Evolutionary conservation across 1,140 invertebrate genomes (phyloP), one percentile per base, ranked within the genome.

Genomic region (Trichogramma pretiosum): DNA sequence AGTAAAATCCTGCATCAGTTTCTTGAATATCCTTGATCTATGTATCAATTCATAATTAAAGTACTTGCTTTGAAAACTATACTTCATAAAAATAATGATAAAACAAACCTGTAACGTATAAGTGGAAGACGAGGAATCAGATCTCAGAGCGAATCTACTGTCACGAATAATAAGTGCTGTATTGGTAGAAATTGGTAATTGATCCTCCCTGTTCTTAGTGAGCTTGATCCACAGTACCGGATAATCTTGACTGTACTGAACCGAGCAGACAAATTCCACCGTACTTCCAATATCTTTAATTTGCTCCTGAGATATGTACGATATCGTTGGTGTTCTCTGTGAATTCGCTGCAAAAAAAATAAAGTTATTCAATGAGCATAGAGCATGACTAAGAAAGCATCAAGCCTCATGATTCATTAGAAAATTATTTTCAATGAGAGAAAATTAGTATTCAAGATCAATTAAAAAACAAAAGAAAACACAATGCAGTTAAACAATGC

Each of bases 21-120:
- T 95, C 91, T 75, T 94, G 90, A 41, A 94, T 89, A 61, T 94
- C 90, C 70, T 89, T 92, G n/a, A 94, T 85, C 81, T 89, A 22
- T 33, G 14, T n/a, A 16, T n/a, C 19, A 14, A 42, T 14, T 7
- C 13, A 5, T 22, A 38, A 30, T 50, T 40, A 30, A 21, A 45
- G 18, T 18, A 33, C 14, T 0, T 43, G 3, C 18, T 30, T 17
- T 7, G 18, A 2, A 18, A 18, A 43, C 2, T 45, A 32, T n/a
- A n/a, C n/a, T n/a, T n/a, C n/a, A n/a, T 9, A 7, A 34, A 9
- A 24, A 9, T 26, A 43, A 14, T 10, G 28, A n/a, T 19, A 22
- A n/a, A 13, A 42, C 37, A 68, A 66, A 88, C 84, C 62, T 89
- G 86, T 35, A 92, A 68, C 21, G 82, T 83, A 56, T 86, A 92